Conservation (phyloP, 2,113 vertebrate species). For the Platycercus adscitus region DNA sequence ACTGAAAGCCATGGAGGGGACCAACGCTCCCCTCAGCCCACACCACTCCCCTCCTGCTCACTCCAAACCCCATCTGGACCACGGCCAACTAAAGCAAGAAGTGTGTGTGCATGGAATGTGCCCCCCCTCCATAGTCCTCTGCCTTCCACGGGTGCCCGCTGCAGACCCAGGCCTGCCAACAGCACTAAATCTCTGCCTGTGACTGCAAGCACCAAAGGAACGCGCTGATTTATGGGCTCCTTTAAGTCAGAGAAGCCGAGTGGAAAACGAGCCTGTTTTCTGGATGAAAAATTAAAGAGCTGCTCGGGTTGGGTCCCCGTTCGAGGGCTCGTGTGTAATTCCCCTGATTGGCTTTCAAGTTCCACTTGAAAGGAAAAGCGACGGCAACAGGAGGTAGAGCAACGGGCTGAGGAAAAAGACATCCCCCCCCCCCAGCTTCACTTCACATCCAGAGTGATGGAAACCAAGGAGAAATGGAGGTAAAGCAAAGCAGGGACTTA, state of each 20-base stretch:
- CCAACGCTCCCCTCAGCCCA: neutral
- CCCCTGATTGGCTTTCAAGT: neutral
- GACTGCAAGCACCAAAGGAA: slow-evolving; percentile 7
- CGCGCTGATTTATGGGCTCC: slow-evolving; percentile 16
- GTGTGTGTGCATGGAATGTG: neutral
- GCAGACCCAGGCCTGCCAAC: neutral
- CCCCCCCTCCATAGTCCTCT: neutral
- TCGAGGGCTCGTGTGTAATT: neutral
- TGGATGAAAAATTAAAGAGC: slow-evolving; percentile 44
- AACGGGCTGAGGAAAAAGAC: neutral
- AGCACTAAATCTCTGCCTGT: neutral
- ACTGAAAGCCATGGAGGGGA: neutral
- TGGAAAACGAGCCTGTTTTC: slow-evolving; percentile 59
- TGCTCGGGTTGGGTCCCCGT: neutral
- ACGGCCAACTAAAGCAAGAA: neutral
- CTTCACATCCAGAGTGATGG: neutral
- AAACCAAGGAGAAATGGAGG: neutral
- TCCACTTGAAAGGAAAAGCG: neutral
- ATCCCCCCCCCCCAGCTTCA: no score
- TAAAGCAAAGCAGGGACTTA: neutral
- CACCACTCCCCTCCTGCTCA: neutral
- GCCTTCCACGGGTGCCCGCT: neutral
- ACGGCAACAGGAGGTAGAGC: neutral
- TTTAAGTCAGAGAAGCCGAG: slow-evolving; percentile 28
- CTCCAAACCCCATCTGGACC: neutral